Base-by-base conservation (phyloP, 1,140 invertebrate genomes). In the Saccostrea echinata region DNA sequence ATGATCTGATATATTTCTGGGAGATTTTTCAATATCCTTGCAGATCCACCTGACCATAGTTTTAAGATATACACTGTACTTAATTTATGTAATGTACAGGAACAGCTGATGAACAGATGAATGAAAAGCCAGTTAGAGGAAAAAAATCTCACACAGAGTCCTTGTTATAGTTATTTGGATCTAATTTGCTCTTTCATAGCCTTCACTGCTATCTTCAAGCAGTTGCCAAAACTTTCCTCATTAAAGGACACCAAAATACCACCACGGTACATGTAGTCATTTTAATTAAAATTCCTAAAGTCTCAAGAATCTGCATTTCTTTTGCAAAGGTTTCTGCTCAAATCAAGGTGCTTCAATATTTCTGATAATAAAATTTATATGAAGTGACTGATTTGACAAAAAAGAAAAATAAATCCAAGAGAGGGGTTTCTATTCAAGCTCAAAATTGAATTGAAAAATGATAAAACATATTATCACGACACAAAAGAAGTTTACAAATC, bases 261-360 rank as follows among this genome's bases (percentile, higher is more conserved):
- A 21, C 55, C n/a, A 61, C 1, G 55, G 55, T 61, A 61, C 55
- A 61, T 61, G 3, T 18, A 43, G 43, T 43, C 43, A 21, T 61
- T 61, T 76, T 76, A 76, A 76, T 76, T 76, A 76, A 76, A 76
- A 76, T 76, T 76, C 68, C 9, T 33, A 76, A 27, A 3, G 13
- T 76, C 68, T 76, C 27, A 16, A 27, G 68, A 76, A 16, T 76
- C 27, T 27, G 27, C 27, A 33, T 27, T 24, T 24, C 9, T 27
- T 76, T 76, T 30, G 27, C 9, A 61, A 18, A 61, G 55, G 55
- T 61, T 61, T n/a, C 18, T 21, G 55, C 16, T 61, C 55, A 61
- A n/a, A 61, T 21, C 55, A 76, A 16, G 68, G 68, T 76, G 68
- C 68, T 27, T 30, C 68, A 76, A 30, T 76, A 76, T 76, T 76